Percentiles rank a stretch among this genome's conserved stretches.
Evolutionary conservation across 2,113 vertebrate species (phyloP).

Genomic region (Calidris pygmaea): DNA sequence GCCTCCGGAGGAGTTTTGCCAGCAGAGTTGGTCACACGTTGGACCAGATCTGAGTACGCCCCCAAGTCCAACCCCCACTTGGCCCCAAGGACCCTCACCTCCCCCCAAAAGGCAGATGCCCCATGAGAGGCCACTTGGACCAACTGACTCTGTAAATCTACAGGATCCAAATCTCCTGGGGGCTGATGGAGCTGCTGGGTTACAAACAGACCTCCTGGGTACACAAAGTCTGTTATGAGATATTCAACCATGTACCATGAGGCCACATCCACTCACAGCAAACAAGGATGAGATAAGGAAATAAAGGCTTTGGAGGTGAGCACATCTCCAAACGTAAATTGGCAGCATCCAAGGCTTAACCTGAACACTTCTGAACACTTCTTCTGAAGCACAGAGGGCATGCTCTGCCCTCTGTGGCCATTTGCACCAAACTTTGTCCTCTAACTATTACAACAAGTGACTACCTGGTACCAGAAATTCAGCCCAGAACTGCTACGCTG

Average conservation of each 20-base stretch:
- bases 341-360: not conserved
- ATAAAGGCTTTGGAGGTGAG: not conserved
- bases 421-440: not conserved
- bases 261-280: not conserved
- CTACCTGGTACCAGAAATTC: not conserved
- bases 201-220: not conserved
- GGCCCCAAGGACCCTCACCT: not conserved
- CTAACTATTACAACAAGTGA: not conserved
- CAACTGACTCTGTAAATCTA: not conserved
- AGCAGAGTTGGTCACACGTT: too few relatives aligned
- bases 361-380: not conserved
- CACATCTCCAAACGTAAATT: not conserved
- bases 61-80: not conserved
- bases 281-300: not conserved
- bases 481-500: rapidly evolving
- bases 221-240: not conserved
- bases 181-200: not conserved
- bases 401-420: not conserved
- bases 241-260: not conserved
- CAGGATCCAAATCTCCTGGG: not conserved
- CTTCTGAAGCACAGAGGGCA: not conserved
- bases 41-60: rapidly evolving
- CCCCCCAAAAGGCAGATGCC: not conserved
- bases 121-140: not conserved
- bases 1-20: not conserved